A percentile compares a stretch with the other conserved stretches of the same genome.
Evolutionary conservation across 2,888 invertebrate genomes (phyloP).

Genomic region (Ochropacha duplaris): DNA sequence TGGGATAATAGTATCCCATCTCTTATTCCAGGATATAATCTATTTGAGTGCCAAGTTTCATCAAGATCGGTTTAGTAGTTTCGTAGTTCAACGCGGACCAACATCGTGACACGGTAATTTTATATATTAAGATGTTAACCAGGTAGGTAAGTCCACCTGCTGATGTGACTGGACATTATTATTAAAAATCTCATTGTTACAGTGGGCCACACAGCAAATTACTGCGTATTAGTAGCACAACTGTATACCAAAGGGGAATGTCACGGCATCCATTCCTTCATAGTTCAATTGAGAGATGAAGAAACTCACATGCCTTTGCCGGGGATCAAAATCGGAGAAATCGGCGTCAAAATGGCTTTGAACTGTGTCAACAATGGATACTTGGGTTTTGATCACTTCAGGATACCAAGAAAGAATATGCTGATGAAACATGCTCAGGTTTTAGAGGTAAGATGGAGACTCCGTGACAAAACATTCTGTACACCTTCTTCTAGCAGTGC

Average conservation of each 20-base stretch:
- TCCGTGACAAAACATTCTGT: too few species aligned
- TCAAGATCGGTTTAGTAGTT: too few species aligned
- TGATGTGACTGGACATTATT: too few species aligned
- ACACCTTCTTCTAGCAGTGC: too few species aligned
- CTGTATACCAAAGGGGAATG: constrained; percentile 91
- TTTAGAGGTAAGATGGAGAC: constrained; percentile 65
- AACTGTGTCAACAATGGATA: constrained; percentile 96
- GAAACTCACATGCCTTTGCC: constrained; percentile 93
- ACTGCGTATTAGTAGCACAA: constrained; percentile 96
- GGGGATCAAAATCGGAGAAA: constrained; percentile 96
- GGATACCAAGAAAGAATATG: constrained; percentile 94
- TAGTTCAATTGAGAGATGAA: constrained; percentile 94
- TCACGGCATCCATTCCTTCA: constrained; percentile 95
- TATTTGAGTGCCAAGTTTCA: too few species aligned
- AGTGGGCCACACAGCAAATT: constrained; percentile 97
- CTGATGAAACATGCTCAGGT: constrained; percentile 97
- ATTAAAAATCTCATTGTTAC: constrained; percentile 22
- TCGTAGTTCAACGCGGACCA: too few species aligned
- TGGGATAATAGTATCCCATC: too few species aligned
- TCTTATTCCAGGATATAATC: too few species aligned
- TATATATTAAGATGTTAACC: too few species aligned
- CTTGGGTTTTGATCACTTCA: constrained; percentile 91
- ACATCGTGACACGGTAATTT: too few species aligned
- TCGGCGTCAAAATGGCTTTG: constrained; percentile 96
- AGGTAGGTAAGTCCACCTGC: too few species aligned